These are phyloP conservation scores for Meteorus colon DNA, from an alignment of 2,888 invertebrate genomes.

Conservation along the genomic window DNA sequence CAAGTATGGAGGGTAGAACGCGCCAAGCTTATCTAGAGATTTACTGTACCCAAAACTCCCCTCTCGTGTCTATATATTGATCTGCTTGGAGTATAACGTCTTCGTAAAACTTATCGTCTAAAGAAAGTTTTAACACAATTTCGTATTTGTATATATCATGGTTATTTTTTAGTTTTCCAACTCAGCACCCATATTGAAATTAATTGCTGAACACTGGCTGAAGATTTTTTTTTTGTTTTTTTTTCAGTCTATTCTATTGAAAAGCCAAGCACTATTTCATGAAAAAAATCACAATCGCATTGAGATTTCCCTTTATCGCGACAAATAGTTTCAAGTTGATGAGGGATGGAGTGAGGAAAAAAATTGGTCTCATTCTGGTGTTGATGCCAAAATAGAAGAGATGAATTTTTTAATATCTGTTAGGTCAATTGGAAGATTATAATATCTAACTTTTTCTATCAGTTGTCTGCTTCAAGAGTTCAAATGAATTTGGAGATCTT, in stretches of 20 bases:
- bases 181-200: not conserved
- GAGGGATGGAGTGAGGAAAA: no score
- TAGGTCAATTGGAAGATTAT: not conserved
- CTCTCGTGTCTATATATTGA: constrained; percentile 16
- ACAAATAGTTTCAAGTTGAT: no score
- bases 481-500: not conserved
- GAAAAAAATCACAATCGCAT: no score
- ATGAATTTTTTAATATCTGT: constrained; percentile 1
- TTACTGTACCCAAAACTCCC: constrained; percentile 26
- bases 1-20: constrained; percentile 7
- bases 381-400: not conserved
- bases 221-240: no score
- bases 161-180: not conserved
- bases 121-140: not conserved
- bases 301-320: no score
- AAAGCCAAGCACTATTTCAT: no score
- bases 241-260: no score
- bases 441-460: not conserved
- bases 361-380: no score
- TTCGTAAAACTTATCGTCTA: constrained; percentile 21
- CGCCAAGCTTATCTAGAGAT: constrained; percentile 21
- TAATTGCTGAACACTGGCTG: not conserved
- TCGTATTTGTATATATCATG: not conserved
- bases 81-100: constrained; percentile 27
- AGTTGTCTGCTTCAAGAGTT: not conserved